A percentile compares a stretch with the other conserved stretches of the same genome.
Evolutionary conservation across 2,113 vertebrate species (phyloP).

Genomic region (Shinisaurus crocodilurus): DNA sequence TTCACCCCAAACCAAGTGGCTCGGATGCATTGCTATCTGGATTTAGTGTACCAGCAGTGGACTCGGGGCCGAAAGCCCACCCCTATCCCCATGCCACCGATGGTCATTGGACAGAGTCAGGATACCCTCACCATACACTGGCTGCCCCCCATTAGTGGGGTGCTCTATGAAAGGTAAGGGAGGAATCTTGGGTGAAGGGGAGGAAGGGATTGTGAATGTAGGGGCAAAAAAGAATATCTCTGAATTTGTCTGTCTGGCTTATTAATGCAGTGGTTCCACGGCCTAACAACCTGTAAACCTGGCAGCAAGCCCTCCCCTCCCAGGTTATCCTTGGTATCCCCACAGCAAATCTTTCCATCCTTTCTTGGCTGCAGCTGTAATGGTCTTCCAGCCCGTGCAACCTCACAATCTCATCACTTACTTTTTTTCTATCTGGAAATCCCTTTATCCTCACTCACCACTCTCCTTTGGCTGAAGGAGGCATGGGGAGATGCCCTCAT

Average conservation of each 20-base stretch:
- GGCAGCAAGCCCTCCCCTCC: neutral
- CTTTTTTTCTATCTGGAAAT: neutral
- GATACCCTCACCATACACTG: conserved; percentile 90
- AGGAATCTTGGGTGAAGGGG: fast-evolving
- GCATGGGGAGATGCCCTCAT: neutral
- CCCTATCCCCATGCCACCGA: conserved; percentile 86
- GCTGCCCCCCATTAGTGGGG: conserved; percentile 88
- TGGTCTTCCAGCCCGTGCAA: neutral
- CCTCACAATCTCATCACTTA: neutral
- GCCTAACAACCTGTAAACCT: neutral
- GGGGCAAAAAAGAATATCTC: neutral
- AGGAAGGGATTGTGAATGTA: fast-evolving
- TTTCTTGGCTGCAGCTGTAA: neutral
- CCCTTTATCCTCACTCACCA: neutral
- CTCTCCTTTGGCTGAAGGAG: neutral
- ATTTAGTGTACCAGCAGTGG: conserved; percentile 95
- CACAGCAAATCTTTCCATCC: neutral
- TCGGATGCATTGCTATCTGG: conserved; percentile 97
- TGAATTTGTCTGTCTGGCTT: neutral
- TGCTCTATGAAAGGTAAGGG: conserved; percentile 89
- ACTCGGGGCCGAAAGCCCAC: conserved; percentile 80
- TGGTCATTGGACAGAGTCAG: conserved; percentile 83
- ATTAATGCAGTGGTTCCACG: neutral
- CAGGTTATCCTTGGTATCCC: neutral
- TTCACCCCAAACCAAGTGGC: conserved; percentile 98